These are phyloP conservation scores for Selene dorsalis DNA, from an alignment of 2,797 vertebrate genomes.

Conservation along the genomic window DNA sequence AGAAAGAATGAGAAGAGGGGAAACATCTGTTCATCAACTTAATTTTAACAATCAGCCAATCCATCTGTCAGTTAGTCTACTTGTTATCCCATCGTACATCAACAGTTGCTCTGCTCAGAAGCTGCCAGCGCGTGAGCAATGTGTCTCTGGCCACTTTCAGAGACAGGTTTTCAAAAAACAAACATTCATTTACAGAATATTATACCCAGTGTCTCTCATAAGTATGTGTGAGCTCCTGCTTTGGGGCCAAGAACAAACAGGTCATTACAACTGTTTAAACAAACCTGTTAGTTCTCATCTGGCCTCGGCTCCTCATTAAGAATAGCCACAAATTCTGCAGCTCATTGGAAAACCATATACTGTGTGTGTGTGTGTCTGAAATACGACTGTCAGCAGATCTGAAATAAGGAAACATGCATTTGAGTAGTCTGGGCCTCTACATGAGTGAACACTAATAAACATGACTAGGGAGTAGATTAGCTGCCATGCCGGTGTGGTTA, in stretches of 20 bases:
- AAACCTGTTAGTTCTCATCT: constrained; percentile 73
- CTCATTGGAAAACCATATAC: constrained; percentile 61
- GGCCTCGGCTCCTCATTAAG: constrained; percentile 70
- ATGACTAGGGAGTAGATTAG: constrained; percentile 58
- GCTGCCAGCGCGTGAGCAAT: constrained; percentile 68
- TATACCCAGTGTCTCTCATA: constrained; percentile 59
- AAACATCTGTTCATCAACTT: constrained; percentile 70
- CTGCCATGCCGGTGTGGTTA: constrained; percentile 56
- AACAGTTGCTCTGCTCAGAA: constrained; percentile 54
- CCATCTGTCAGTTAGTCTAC: constrained; percentile 68
- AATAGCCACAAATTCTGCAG: constrained; percentile 44
- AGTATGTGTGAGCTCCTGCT: constrained; percentile 71
- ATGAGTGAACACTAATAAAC: constrained; percentile 66
- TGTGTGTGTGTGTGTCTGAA: constrained; percentile 43
- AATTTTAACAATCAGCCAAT: constrained; percentile 68
- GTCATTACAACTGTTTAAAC: constrained; percentile 80
- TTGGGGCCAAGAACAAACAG: constrained; percentile 77
- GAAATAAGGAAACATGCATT: constrained; percentile 56
- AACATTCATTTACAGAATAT: constrained; percentile 71
- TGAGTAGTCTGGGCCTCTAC: constrained; percentile 47
- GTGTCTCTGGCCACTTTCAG: constrained; percentile 71
- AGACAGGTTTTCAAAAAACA: constrained; percentile 65
- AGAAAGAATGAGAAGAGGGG: constrained; percentile 34
- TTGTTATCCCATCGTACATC: constrained; percentile 68
- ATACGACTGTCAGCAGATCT: constrained; percentile 61